These are phyloP conservation scores for Boulengeromyrus knoepffleri DNA, from an alignment of 2,113 vertebrate genomes.

Conservation along the genomic window DNA sequence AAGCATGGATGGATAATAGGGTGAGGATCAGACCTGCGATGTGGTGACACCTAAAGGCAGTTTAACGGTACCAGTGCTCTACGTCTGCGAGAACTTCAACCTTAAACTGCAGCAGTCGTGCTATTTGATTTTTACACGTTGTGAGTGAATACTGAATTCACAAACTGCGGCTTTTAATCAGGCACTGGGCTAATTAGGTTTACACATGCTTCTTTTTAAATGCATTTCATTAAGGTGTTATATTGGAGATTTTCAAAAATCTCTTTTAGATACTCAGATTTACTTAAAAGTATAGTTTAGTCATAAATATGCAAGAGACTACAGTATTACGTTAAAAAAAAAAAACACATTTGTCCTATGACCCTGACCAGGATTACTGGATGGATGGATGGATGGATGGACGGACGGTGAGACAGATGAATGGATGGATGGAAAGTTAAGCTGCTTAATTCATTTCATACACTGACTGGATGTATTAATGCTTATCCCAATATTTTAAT, in stretches of 20 bases:
- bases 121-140: not conserved
- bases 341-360: not conserved
- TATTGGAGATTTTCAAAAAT: not conserved
- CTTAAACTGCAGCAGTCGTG: not conserved
- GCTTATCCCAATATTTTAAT: not conserved
- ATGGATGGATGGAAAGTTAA: not conserved
- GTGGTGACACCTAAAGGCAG: not conserved
- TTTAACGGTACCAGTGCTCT: not conserved
- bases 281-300: not conserved
- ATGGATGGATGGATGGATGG: not conserved
- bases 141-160: not conserved
- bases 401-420: not conserved
- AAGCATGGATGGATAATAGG: not conserved
- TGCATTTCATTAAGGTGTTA: not conserved
- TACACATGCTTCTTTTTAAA: not conserved
- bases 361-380: not conserved
- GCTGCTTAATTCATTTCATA: not conserved
- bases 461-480: not conserved
- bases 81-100: not conserved
- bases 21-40: not conserved
- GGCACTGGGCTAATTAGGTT: not conserved
- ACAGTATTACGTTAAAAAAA: not conserved
- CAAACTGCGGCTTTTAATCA: not conserved
- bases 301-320: not conserved
- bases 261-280: not conserved